phyloP scores from a whole-genome alignment of 2,888 invertebrate genomes.

The Scrobipalpa atriplicella region DNA sequence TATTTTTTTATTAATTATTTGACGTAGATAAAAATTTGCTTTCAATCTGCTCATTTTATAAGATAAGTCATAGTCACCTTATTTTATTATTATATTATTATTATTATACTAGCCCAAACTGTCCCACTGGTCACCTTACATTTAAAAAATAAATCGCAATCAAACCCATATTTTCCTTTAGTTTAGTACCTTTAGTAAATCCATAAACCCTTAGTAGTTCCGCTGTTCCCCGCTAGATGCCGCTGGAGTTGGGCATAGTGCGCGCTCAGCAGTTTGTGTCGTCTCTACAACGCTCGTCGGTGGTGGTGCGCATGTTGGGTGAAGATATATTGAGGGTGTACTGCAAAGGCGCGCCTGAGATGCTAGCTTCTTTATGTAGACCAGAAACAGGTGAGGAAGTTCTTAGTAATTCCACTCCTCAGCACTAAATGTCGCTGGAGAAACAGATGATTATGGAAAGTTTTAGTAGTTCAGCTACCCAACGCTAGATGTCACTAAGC shows the following conservation, averaged over 20 bases:
- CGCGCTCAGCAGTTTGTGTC: slow-evolving; percentile 95
- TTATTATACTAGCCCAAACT: no score
- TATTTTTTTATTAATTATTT: no score
- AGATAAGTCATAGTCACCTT: no score
- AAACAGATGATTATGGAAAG: not conserved
- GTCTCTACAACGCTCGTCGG: slow-evolving; percentile 94
- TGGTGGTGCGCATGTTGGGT: slow-evolving; percentile 90
- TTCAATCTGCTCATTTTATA: no score
- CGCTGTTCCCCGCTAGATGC: slow-evolving; percentile 53
- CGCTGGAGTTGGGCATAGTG: slow-evolving; percentile 90
- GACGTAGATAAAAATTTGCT: no score
- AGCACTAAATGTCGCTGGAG: no score
- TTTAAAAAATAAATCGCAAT: no score
- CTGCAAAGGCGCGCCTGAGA: slow-evolving; percentile 97
- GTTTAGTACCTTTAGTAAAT: not conserved
- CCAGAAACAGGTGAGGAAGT: slow-evolving; percentile 82
- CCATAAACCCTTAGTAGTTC: not conserved
- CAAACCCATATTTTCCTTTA: not conserved
- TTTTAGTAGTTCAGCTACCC: not conserved
- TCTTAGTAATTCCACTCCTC: not conserved
- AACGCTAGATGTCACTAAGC: slow-evolving; percentile 75
- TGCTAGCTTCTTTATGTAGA: slow-evolving; percentile 89
- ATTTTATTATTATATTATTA: no score
- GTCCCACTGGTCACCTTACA: no score
- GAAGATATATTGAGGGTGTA: slow-evolving; percentile 90